Evolutionary conservation across 2,113 vertebrate genomes (phyloP), one percentile per base, ranked within the genome.

Genomic region (Cyanoderma ruficeps): DNA sequence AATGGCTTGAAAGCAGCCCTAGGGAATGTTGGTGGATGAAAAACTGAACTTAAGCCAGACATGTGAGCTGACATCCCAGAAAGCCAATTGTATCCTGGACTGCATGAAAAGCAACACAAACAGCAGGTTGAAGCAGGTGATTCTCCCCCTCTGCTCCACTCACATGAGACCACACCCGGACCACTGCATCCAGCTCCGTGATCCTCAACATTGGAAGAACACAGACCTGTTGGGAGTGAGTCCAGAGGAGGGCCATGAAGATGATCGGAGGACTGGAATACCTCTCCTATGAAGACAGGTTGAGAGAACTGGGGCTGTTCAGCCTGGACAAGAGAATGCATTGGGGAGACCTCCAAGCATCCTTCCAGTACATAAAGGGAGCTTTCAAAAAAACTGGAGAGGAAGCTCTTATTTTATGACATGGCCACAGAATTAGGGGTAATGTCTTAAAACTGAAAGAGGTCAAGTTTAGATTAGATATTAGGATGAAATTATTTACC

Each of bases 141-240:
- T 33, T 41, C 23, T 23, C 1, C n/a, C 10, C 10, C 13, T 7
- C 42, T 81, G 7, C 11, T 69, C 44, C 0, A 0, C 28, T 59
- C 53, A 33, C 52, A 10, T 15, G 22, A 69, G 44, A 59, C 11
- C 18, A 14, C 79, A 59, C 30, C 18, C 49, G 30, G 23, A 59
- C 28, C 24, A 27, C 15, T 28, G 23, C 14, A 33, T 28, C 64
- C 30, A 82, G 30, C 35, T 46, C 47, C 17, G 17, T 37, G 33
- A 63, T 25, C 41, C 27, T 44, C 13, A 53, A 33, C 68, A 55
- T 2, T 33, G 9, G 22, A 63, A 53, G 55, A 18, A 27, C 49
- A 37, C 3, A 2, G 27, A 63, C 12, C 14, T 27, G 3, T 7
- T 53, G 27, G 27, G 16, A 53, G 7, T 27, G 4, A 55, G 17